Percentiles rank a stretch among this genome's conserved stretches.
Conservation (phyloP, 2,797 vertebrate species). For the Enteromius thamalakanensis region DNA sequence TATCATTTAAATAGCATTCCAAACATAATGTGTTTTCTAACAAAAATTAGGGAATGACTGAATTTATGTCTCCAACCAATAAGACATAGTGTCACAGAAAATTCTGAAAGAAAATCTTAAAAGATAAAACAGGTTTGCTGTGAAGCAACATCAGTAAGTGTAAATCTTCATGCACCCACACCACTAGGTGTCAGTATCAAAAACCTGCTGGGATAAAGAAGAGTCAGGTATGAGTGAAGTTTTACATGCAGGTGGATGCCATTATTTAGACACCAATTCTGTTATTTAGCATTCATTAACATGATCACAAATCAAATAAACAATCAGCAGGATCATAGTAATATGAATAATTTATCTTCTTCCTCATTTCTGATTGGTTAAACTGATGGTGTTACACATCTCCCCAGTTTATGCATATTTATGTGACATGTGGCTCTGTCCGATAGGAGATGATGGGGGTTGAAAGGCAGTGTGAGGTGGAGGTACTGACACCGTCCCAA, state of each 20-base stretch:
- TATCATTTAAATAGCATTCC: too few relatives aligned
- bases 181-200: not conserved
- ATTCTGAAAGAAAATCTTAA: not conserved
- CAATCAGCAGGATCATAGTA: not conserved
- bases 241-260: not conserved
- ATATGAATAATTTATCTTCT: not conserved
- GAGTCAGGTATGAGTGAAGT: not conserved
- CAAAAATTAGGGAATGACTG: not conserved
- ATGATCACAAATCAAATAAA: not conserved
- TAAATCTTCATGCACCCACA: not conserved
- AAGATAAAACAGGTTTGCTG: not conserved
- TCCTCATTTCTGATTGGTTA: not conserved
- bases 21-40: not conserved
- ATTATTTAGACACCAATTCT: not conserved
- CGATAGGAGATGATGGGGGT: constrained; percentile 77
- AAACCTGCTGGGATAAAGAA: not conserved
- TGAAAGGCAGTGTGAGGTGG: constrained; percentile 72
- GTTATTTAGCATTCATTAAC: not conserved
- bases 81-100: not conserved
- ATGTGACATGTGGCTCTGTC: constrained; percentile 37
- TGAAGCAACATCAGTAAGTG: not conserved
- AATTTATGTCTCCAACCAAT: not conserved
- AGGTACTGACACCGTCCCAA: constrained; percentile 77
- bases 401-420: not conserved
- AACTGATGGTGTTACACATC: not conserved